Percentiles rank a stretch among this genome's conserved stretches.
Conservation (phyloP, 2,797 vertebrate genomes). For the Sorex maritimensis region DNA sequence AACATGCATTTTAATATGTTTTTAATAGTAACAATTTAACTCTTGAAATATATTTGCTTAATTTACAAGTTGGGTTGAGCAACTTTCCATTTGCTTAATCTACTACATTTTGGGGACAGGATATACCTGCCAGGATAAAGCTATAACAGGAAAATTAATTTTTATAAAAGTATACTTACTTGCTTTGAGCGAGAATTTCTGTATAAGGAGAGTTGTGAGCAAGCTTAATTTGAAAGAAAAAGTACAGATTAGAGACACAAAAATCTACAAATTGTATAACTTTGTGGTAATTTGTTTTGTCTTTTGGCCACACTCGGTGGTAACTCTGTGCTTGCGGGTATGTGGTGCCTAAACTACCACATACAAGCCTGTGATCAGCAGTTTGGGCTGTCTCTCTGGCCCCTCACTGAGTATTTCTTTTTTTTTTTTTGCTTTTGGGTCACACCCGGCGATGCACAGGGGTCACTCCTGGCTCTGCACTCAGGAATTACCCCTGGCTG, state of each 20-base stretch:
- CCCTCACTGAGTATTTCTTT: not conserved
- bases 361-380: too few species aligned
- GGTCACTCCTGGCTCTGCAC: too few species aligned
- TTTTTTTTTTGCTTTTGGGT: too few species aligned
- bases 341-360: too few species aligned
- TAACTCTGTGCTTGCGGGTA: too few species aligned
- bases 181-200: not conserved
- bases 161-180: not conserved
- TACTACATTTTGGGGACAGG: not conserved
- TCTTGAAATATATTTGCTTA: too few species aligned
- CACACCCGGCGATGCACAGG: too few species aligned
- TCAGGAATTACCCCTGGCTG: too few species aligned
- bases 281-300: too few species aligned
- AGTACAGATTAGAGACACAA: not conserved
- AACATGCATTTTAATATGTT: not conserved
- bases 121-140: not conserved
- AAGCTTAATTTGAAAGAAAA: slow-evolving; percentile 5
- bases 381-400: too few species aligned
- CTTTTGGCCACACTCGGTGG: too few species aligned
- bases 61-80: not conserved
- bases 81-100: not conserved
- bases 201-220: not conserved
- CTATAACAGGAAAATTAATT: not conserved
- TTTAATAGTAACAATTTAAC: not conserved
- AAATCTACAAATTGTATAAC: not conserved